Base-by-base conservation (phyloP, 1,140 invertebrate species). In the Brachionus rotundiformis region DNA sequence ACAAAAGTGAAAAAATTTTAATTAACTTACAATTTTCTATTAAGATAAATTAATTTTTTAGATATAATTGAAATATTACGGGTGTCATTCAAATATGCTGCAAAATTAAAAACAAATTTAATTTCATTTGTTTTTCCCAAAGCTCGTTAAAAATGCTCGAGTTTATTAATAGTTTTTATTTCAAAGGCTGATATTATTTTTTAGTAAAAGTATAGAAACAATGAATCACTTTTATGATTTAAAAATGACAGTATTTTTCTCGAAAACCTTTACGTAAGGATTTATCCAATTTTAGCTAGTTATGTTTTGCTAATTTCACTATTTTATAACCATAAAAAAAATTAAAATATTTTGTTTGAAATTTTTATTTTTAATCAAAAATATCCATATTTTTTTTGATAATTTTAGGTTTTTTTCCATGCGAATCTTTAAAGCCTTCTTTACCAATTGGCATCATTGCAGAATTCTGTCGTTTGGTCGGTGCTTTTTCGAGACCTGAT, bases 341-440 rank as follows among this genome's bases (percentile, higher is more conserved):
- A 44, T 44, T 44, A 73, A 73, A 44, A 41, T 13, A 13, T 41
- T 73, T 59, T 59, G 23, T 19, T 79, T 59, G 11, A 16, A 39
- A 79, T 25, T 29, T 59, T 79, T 63, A 31, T 23, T 59, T 63
- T 79, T 59, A 79, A 63, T 79, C 76, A 79, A 79, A 79, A 39
- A 79, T 79, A 79, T 36, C 76, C 76, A 79, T 79, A 79, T 79
- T 79, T 63, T 79, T 79, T 41, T 79, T 79, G 1, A 79, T 41
- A 13, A 79, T 79, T 79, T 79, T 73, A 8, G 68, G 19, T 73
- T 31, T 73, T 44, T 41, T 73, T 29, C 23, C 68, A 73, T 10
- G 41, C 11, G 36, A 25, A n/a, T n/a, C 19, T 25, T 49, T 29
- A 3, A 25, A 29, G 39, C 19, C 25, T 49, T 39, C 13, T n/a